Base-by-base conservation (phyloP, 2,113 vertebrate genomes). In the Callipepla californica region DNA sequence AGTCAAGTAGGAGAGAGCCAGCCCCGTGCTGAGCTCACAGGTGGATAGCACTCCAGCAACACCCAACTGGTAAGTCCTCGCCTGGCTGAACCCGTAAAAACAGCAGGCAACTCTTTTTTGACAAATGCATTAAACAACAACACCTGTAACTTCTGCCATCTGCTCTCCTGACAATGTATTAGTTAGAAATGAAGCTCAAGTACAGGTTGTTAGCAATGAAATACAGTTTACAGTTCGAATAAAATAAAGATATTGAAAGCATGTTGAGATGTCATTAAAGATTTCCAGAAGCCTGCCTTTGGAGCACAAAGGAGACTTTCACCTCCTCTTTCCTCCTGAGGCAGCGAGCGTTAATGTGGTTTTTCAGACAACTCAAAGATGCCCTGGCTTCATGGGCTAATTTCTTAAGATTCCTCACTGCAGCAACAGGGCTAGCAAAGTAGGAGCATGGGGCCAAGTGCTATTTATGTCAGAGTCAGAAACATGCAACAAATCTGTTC, bases 401-500 rank as follows among this genome's bases (percentile, higher is more conserved):
- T 57, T 72, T 77, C 63, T 70, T 11, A 36, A 50, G 19, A 50
- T 59, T 38, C 45, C 12, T 63, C 21, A 22, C 57, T 65, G 40
- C 11, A 62, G 36, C 25, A 51, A 48, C 58, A 70, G 11, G 23
- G 32, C 25, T 47, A 89, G 23, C 6, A 40, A 44, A 85, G 11
- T 0, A 0, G 82, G 67, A 85, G 26, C 50, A 13, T 0, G 0
- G 9, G 5, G 23, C 6, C 11, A 87, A 91, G 45, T 3, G 1
- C 2, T 58, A 7, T 45, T 83, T 59, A 57, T 32, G 15, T 2
- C 7, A 32, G 32, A 91, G 67, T 1, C 3, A 80, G 50, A 93
- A 77, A 50, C 13, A n/a, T 23, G 26, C 1, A 30, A 51, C 10
- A 9, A 73, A 61, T 57, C 34, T 57, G 30, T 11, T 85, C 20